phyloP scores from a whole-genome alignment of 2,113 vertebrate genomes.

The Aramus guarauna region DNA sequence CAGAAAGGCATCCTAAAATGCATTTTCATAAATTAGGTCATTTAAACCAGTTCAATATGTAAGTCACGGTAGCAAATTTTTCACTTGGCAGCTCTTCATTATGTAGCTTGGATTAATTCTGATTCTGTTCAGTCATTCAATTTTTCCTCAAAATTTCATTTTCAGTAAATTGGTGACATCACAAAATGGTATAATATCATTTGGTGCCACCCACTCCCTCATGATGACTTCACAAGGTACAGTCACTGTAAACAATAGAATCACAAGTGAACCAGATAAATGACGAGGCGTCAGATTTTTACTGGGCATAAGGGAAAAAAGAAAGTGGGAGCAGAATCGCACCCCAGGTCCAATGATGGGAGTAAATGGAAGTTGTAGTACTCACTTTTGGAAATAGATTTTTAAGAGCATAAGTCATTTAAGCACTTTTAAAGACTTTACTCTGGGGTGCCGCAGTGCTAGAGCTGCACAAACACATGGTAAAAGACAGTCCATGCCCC shows the following conservation, averaged over 20 bases:
- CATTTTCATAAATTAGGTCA: conserved; percentile 48
- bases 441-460: not conserved
- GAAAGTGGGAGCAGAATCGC: not conserved
- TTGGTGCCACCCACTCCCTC: not conserved
- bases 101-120: not conserved
- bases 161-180: not conserved
- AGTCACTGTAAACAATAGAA: not conserved
- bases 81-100: conserved; percentile 41
- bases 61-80: conserved; percentile 31
- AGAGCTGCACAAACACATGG: not conserved
- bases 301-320: not conserved
- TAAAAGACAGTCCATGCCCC: conserved; percentile 3
- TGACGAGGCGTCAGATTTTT: not conserved
- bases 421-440: not conserved
- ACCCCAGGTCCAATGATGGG: not conserved
- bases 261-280: not conserved
- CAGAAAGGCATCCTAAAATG: conserved; percentile 21
- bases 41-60: conserved; percentile 39
- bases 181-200: not conserved
- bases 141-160: not conserved
- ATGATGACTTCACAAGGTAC: not conserved
- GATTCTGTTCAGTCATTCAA: not conserved
- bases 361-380: not conserved
- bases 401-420: not conserved
- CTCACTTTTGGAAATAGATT: not conserved